These are phyloP conservation scores for Lathamus discolor DNA, from an alignment of 2,113 vertebrate species.

Conservation along the genomic window DNA sequence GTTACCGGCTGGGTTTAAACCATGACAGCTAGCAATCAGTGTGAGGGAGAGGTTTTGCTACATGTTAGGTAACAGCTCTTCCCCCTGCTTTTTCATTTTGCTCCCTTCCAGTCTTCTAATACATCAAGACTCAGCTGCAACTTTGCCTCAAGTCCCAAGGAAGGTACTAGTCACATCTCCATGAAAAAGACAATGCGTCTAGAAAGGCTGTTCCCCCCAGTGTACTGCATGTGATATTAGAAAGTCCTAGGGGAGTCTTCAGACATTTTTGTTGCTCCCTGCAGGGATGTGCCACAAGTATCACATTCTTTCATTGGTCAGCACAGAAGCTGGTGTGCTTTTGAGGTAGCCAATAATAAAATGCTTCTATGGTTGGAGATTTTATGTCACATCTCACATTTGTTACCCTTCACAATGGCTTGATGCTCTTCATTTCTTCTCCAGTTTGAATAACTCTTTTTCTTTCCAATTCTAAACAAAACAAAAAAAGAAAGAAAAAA, in stretches of 20 bases:
- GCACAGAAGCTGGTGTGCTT: not conserved
- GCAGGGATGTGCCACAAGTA: not conserved
- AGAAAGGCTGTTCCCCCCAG: not conserved
- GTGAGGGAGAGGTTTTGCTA: not conserved
- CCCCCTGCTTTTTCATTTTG: not conserved
- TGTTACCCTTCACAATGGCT: not conserved
- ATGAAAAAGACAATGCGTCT: not conserved
- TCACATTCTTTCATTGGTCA: not conserved
- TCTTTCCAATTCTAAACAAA: not conserved
- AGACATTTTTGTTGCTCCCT: not conserved
- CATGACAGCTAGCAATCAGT: not conserved
- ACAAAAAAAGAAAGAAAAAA: too few species aligned
- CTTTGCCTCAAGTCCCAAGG: not conserved
- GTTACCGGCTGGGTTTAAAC: not conserved
- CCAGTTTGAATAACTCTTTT: not conserved
- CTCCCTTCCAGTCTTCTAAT: not conserved
- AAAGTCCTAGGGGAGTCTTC: not conserved
- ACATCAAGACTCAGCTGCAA: not conserved
- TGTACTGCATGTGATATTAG: not conserved
- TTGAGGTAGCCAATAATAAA: not conserved
- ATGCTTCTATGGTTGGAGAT: not conserved
- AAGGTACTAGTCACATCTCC: rapidly evolving
- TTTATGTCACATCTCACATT: not conserved
- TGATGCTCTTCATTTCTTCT: not conserved
- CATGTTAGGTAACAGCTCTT: not conserved